phyloP scores from a whole-genome alignment of 1,140 invertebrate genomes.

The Bathynomus jamesi region DNA sequence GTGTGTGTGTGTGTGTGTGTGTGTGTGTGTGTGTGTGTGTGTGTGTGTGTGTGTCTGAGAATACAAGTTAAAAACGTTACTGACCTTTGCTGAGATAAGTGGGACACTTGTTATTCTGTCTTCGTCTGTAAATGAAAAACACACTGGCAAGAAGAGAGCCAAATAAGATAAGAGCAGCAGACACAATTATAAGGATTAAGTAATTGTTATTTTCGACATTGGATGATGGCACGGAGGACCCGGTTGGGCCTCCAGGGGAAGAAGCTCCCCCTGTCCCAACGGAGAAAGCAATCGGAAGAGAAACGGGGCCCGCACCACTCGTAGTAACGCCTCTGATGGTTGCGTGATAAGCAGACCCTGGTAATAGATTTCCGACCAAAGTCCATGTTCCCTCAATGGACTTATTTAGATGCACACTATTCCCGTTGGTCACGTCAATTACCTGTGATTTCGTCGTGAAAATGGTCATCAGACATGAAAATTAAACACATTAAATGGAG shows the following conservation, averaged over 20 bases:
- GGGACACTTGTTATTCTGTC: conserved; percentile 26
- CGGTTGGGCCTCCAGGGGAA: background rate
- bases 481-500: too few species aligned
- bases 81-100: conserved; percentile 33
- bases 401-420: background rate
- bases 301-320: background rate
- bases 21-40: too few species aligned
- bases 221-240: conserved; percentile 19
- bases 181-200: conserved; percentile 31
- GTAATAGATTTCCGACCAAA: background rate
- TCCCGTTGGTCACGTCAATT: background rate
- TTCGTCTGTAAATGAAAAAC: conserved; percentile 25
- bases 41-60: too few species aligned
- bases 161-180: conserved; percentile 24
- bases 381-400: background rate
- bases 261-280: background rate
- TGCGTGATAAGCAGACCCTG: background rate
- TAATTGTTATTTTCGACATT: conserved; percentile 32
- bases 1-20: too few species aligned
- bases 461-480: too few species aligned
- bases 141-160: conserved; percentile 21
- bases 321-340: background rate
- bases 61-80: too few species aligned
- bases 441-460: too few species aligned
- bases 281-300: background rate